Evolutionary conservation across 2,888 invertebrate species (phyloP), one percentile per base, ranked within the genome.

Genomic region (Acleris emargana): DNA sequence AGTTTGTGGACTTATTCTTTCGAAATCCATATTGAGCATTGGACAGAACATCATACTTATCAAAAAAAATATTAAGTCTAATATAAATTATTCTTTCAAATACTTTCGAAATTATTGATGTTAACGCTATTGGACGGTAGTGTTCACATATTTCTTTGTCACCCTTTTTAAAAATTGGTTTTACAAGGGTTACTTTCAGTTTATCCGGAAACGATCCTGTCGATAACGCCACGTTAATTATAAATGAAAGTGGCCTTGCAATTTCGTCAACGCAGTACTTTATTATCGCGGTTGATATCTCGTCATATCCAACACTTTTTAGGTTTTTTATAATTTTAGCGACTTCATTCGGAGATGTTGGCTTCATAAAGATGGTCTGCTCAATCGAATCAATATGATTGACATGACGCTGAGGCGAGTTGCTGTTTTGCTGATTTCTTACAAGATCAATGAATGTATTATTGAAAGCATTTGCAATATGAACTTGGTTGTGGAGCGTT

Each of bases 81-180:
- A 25, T 52, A 25, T 52, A 52, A 17, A 52, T 28, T 3, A 7
- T 16, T 52, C 32, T 28, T 16, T 52, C 52, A 16, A 52, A 25
- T 32, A 52, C 32, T 52, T 52, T 52, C 5, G 52, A 52, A 4
- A 52, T 28, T 7, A 28, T 52, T 52, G 52, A 52, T 16, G 32
- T 53, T 53, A 53, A 32, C 28, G 52, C 52, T 32, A 53, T 32
- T n/a, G 52, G 52, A 0, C 32, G 52, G n/a, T 53, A 53, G 32
- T 53, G n/a, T 53, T 17, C 52, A 17, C 52, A 53, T 13, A 32
- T n/a, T 53, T 32, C 32, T 17, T 32, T 53, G 28, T 32, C 52
- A 5, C 52, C 52, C 22, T 53, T 53, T 53, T 53, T 53, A 17
- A 28, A 53, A 3, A 53, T 11, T 5, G 52, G 32, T 53, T 53